Evolutionary conservation across 2,888 invertebrate genomes (phyloP).

Genomic region (Trichacis sp.): DNA sequence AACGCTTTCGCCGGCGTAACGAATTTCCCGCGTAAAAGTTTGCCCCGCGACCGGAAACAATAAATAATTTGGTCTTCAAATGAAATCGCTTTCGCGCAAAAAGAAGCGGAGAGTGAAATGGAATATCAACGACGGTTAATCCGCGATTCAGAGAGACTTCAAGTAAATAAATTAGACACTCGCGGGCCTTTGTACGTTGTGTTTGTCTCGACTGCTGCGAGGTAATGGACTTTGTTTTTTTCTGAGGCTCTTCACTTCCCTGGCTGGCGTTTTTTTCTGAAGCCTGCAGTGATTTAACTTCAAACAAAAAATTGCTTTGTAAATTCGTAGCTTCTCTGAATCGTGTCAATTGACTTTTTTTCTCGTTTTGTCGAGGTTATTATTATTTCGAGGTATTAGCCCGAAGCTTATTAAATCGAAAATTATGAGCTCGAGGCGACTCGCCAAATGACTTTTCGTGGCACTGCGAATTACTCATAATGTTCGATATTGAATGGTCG

Average conservation of each 20-base stretch:
- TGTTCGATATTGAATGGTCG: not conserved
- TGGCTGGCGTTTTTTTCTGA: too few relatives aligned
- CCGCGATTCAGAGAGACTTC: not conserved
- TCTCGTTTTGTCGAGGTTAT: slow-evolving; percentile 24
- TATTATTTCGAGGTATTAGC: slow-evolving; percentile 19
- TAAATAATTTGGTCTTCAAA: too few relatives aligned
- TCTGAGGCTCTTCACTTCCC: not conserved
- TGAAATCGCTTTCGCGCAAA: not conserved
- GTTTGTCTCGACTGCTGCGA: not conserved
- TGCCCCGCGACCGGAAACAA: too few relatives aligned
- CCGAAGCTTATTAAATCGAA: slow-evolving; percentile 22
- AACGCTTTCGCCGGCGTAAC: not conserved
- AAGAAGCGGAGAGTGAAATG: not conserved
- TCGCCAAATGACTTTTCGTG: slow-evolving; percentile 3
- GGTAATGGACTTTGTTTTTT: not conserved
- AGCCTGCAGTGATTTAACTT: not conserved
- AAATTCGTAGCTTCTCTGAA: slow-evolving; percentile 10
- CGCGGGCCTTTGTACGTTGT: not conserved
- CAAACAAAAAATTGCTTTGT: not conserved
- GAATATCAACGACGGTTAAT: not conserved
- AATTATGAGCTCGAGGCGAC: slow-evolving; percentile 17
- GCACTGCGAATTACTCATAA: slow-evolving; percentile 1
- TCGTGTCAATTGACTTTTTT: slow-evolving; percentile 3
- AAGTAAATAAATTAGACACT: too few relatives aligned
- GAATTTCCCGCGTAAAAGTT: too few relatives aligned